A percentile compares a stretch with the other conserved stretches of the same genome.
Conservation (phyloP, 2,113 vertebrate species). For the Fulmarus glacialis region DNA sequence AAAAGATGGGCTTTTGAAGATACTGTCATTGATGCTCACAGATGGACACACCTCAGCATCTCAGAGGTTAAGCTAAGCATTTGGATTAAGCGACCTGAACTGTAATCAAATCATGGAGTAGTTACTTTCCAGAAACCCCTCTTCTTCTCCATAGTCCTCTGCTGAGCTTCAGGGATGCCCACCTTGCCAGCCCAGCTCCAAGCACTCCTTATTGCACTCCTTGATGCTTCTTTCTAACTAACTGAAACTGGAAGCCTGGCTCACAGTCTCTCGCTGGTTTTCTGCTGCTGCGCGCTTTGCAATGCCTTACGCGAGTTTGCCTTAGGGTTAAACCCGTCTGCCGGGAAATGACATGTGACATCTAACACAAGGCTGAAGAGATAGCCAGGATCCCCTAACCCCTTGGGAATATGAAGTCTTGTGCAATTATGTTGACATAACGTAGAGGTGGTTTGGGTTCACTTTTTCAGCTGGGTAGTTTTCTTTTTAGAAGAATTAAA, state of each 20-base stretch:
- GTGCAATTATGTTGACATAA: neutral
- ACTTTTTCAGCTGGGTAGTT: neutral
- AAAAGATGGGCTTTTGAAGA: neutral
- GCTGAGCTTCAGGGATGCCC: neutral
- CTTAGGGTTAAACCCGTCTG: neutral
- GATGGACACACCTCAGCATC: neutral
- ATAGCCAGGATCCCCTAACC: neutral
- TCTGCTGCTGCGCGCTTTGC: rapidly evolving
- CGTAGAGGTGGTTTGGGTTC: neutral
- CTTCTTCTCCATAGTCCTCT: neutral
- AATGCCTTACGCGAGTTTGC: neutral
- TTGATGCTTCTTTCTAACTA: neutral
- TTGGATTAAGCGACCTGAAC: neutral
- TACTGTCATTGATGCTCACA: neutral
- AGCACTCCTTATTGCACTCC: neutral
- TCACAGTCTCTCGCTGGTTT: neutral
- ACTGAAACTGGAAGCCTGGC: neutral
- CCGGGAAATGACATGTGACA: neutral
- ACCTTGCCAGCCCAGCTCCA: neutral
- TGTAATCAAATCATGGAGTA: neutral
- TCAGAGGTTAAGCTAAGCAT: neutral
- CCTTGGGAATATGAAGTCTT: neutral
- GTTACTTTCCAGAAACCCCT: neutral
- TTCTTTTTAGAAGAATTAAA: neutral
- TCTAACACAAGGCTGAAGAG: neutral